Percentiles rank a stretch among this genome's conserved stretches.
Conservation (phyloP, 2,797 vertebrate genomes). For the Phataginus tricuspis region DNA sequence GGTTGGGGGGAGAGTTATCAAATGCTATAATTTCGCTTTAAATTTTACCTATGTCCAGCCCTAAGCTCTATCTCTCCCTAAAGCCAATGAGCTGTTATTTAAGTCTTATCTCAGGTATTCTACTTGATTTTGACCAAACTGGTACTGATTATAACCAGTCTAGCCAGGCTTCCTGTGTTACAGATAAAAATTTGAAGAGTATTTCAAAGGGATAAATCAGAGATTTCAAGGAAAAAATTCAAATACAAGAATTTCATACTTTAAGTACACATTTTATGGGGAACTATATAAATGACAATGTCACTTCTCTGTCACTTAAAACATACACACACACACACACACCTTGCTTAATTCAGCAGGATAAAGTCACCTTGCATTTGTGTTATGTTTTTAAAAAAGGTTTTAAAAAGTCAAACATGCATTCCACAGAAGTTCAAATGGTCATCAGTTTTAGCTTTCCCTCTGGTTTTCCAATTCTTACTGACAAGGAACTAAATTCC, state of each 20-base stretch:
- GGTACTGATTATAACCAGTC: neutral
- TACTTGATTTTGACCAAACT: constrained; percentile 29
- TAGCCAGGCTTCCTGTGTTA: neutral
- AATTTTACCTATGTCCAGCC: neutral
- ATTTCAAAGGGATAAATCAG: neutral
- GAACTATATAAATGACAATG: neutral
- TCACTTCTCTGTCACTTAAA: neutral
- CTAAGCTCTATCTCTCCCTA: neutral
- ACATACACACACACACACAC: neutral
- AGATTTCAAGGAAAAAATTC: neutral
- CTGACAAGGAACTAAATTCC: neutral
- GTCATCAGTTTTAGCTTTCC: neutral
- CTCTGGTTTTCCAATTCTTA: constrained; percentile 7
- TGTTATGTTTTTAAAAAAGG: neutral
- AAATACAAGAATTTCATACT: neutral
- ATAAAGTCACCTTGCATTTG: constrained; percentile 7
- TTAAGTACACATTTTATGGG: neutral
- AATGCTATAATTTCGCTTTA: neutral
- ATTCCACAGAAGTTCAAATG: neutral
- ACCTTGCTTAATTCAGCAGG: neutral
- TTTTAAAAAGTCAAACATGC: constrained; percentile 26
- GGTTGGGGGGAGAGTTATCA: neutral
- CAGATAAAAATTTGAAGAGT: neutral
- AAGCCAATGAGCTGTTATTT: neutral
- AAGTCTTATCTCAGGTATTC: neutral